Evolutionary conservation across 2,888 invertebrate species (phyloP), one percentile per base, ranked within the genome.

Genomic region (Gymnoscelis rufifasciata): DNA sequence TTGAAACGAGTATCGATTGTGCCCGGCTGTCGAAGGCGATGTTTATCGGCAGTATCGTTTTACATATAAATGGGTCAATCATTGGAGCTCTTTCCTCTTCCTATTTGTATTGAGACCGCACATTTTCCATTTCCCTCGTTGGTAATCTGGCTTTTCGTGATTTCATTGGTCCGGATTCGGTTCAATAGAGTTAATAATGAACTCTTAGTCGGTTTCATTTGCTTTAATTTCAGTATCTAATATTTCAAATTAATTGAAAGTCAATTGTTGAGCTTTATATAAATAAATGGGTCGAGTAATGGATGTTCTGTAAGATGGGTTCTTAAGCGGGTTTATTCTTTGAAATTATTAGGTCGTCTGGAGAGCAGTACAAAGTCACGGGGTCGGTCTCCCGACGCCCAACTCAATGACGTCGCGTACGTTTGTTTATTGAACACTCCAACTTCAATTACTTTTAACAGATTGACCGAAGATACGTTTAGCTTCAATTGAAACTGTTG

Each of bases 361-460:
- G 83, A 83, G 84, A 82, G 63, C 83, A 68, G 56, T 51, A 58
- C 76, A 83, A 84, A 78, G 83, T 83, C 78, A 79, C 64, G 66
- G 68, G 74, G 77, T 68, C 76, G 71, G 55, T 64, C 68, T 73
- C 68, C 68, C 55, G 65, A 60, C 69, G 71, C 59, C 65, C 73
- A 66, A 68, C 65, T 68, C 73, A 66, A 56, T 59, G 59, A 59
- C 57, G 49, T 57, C 55, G 59, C 58, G 60, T 63, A 57, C 59
- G 59, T 60, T 57, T 55, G 48, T 59, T 52, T 56, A 53, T 53
- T 59, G 56, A 56, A 54, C 49, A 47, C 54, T 45, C 38, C 38
- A 51, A 51, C 51, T 56, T 55, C 54, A 56, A 58, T 54, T 58
- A 54, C 56, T 54, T 55, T 55, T 54, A 53, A 52, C 53, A 49